Evolutionary conservation across 2,113 vertebrate genomes (phyloP), one percentile per base, ranked within the genome.

Genomic region (Menura novaehollandiae): DNA sequence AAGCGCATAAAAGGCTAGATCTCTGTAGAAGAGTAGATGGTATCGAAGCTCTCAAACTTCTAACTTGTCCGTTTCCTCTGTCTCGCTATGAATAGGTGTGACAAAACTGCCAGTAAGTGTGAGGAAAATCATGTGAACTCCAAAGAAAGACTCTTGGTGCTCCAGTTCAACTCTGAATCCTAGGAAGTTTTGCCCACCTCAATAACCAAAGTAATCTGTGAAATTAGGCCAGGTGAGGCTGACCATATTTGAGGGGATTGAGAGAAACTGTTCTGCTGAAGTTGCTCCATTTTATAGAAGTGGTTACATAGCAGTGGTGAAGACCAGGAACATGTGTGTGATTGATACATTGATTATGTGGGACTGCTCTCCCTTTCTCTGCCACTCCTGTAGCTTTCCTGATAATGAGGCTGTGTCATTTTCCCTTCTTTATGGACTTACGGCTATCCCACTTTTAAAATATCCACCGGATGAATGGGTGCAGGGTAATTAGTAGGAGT

Each of bases 281-380:
- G 33, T 39, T 68, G 30, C 13, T 73, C 9, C 30, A 18, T n/a
- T 30, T 85, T n/a, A 43, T 17, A 56, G 37, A 21, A 26, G 12
- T n/a, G 28, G 17, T 32, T 22, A 30, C 16, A 10, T 6, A 46
- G 52, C 28, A 33, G 21, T 58, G 14, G 28, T 33, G 41, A 22
- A 46, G 28, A 44, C 27, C 23, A 23, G 35, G 26, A 67, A 56
- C 0, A 0, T 2, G 3, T 28, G 16, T n/a, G n/a, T 73, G 24
- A 30, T 28, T 32, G 32, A 55, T 12, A 23, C 6, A 7, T 13
- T 60, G 59, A 30, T 30, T n/a, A 4, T 24, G 26, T 62, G 69
- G 58, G 17, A 30, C 37, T 52, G 15, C 33, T 67, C 46, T 51
- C 32, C 58, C 33, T 59, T 75, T 43, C 59, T 56, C 23, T 59